These are phyloP conservation scores for Clarias laeviceps DNA, from an alignment of 2,797 vertebrate genomes.

Conservation along the genomic window DNA sequence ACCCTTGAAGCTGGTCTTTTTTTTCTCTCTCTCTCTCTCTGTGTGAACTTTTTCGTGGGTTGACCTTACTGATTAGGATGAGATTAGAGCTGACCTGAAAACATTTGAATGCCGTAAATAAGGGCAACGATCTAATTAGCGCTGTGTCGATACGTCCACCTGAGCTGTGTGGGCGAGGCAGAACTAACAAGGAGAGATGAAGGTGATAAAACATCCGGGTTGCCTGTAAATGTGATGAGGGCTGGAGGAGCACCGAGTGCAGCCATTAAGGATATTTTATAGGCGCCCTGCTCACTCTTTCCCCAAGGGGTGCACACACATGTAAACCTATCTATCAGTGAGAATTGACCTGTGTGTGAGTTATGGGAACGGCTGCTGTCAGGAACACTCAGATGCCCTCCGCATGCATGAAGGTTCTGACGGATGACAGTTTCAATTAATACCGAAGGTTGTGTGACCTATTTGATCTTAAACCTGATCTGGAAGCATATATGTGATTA, in stretches of 20 bases:
- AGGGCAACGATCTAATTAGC: slow-evolving; percentile 61
- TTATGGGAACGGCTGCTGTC: slow-evolving; percentile 46
- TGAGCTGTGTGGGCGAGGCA: slow-evolving; percentile 44
- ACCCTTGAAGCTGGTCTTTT: slow-evolving; percentile 19
- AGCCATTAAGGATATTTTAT: slow-evolving; percentile 59
- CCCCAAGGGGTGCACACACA: slow-evolving; percentile 35
- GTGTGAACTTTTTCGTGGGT: slow-evolving; percentile 55
- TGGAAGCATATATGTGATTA: neutral
- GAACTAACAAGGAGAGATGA: slow-evolving; percentile 57
- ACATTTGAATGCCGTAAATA: slow-evolving; percentile 61
- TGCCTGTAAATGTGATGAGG: slow-evolving; percentile 61
- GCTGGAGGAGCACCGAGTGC: slow-evolving; percentile 54
- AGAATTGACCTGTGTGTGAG: slow-evolving; percentile 55
- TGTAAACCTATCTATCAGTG: slow-evolving; percentile 58
- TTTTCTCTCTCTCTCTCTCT: slow-evolving; percentile 24
- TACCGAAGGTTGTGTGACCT: neutral
- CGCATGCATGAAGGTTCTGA: neutral
- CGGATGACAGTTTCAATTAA: neutral
- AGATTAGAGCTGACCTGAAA: slow-evolving; percentile 64
- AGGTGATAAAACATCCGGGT: slow-evolving; percentile 58
- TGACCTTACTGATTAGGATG: slow-evolving; percentile 63
- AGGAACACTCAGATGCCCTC: slow-evolving; percentile 41
- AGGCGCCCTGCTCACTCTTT: slow-evolving; percentile 38
- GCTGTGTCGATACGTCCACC: slow-evolving; percentile 27
- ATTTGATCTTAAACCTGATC: neutral